Evolutionary conservation across 92 coral and sea anemone genomes (phyloP).

Genomic region (Chrysogorgia sp.): DNA sequence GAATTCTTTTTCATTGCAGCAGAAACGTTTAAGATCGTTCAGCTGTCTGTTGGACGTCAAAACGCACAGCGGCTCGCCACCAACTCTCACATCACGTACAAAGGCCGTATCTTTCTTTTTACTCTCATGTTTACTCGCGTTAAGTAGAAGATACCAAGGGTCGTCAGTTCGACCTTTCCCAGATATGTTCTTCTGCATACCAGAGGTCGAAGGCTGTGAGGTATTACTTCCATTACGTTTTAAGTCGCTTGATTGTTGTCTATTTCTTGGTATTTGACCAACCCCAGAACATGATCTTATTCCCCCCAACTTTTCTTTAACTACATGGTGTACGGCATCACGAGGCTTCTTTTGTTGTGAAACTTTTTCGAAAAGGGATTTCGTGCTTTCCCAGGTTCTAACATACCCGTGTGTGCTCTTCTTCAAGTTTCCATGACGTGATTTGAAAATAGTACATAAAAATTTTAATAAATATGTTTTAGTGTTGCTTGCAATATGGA

Average conservation of each 20-base stretch:
- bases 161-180: conserved; percentile 51
- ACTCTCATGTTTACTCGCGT: conserved; percentile 58
- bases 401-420: conserved; percentile 26
- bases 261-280: conserved; percentile 62
- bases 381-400: conserved; percentile 69
- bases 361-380: conserved; percentile 41
- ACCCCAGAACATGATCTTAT: conserved; percentile 53
- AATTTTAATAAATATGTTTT: no score
- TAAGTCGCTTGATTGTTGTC: conserved; percentile 52
- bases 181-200: conserved; percentile 24
- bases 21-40: conserved; percentile 59
- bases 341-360: conserved; percentile 49
- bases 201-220: neutral
- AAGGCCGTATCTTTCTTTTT: conserved; percentile 51
- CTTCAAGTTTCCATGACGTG: conserved; percentile 54
- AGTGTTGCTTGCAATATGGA: conserved; percentile 63
- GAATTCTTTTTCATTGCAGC: conserved; percentile 59
- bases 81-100: conserved; percentile 66
- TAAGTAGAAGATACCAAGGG: conserved; percentile 64
- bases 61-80: conserved; percentile 64
- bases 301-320: conserved; percentile 23
- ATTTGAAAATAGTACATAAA: conserved; percentile 28
- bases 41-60: conserved; percentile 56
- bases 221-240: neutral
- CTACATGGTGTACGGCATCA: conserved; percentile 49